These are phyloP conservation scores for Euphonia xanthogaster DNA, from an alignment of 2,797 vertebrate species.

Conservation along the genomic window DNA sequence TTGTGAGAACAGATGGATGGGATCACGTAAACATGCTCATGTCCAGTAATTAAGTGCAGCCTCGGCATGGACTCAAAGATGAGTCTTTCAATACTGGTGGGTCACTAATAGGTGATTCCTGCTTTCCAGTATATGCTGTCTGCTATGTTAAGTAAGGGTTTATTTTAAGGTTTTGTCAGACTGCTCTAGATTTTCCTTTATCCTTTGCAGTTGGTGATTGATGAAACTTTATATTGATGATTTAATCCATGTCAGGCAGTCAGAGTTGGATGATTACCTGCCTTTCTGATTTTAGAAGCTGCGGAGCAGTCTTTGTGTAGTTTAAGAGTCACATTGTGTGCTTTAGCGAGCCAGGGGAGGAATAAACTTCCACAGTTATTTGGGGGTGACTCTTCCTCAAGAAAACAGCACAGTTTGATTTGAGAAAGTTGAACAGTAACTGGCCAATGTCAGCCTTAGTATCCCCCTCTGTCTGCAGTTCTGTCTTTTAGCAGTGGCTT, in stretches of 20 bases:
- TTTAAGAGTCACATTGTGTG: fast-evolving
- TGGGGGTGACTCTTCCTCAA: neutral
- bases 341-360: neutral
- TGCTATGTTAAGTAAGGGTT: neutral
- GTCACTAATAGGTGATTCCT: neutral
- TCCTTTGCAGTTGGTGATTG: neutral
- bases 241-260: neutral
- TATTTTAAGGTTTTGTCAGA: neutral
- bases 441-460: neutral
- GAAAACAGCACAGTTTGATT: neutral
- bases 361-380: neutral
- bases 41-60: neutral
- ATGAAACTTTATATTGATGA: neutral
- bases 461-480: neutral
- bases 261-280: neutral
- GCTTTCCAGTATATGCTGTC: neutral
- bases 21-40: neutral
- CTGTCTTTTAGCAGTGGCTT: neutral
- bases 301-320: neutral
- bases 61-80: neutral
- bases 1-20: neutral
- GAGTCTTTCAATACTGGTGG: fast-evolving
- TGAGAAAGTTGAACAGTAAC: neutral
- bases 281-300: neutral
- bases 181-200: neutral